Evolutionary conservation across 2,113 vertebrate genomes (phyloP).

Genomic region (Eurypyga helias): DNA sequence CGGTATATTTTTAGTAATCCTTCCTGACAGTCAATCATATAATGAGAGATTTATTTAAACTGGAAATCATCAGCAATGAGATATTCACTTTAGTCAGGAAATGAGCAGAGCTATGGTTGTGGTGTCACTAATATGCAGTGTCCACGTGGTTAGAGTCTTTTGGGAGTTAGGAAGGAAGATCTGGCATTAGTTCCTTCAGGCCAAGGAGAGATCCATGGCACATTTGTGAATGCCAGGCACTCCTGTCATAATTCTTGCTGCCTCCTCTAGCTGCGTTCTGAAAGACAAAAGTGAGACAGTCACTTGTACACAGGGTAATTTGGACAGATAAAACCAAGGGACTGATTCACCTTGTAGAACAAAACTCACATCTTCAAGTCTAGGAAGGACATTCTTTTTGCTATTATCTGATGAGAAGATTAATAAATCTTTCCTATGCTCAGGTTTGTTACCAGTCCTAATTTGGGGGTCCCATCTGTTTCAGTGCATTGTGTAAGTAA

Average conservation of each 20-base stretch:
- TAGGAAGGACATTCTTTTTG: not conserved
- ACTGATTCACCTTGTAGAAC: not conserved
- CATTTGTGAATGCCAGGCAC: not conserved
- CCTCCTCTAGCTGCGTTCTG: not conserved
- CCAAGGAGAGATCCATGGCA: accelerated
- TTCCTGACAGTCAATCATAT: constrained; percentile 27
- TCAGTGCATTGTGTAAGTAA: not conserved
- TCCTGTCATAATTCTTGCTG: not conserved
- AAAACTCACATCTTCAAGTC: not conserved
- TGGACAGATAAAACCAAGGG: not conserved
- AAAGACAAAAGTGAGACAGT: not conserved
- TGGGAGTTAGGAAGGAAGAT: not conserved
- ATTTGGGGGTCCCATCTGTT: not conserved
- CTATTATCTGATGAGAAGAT: not conserved
- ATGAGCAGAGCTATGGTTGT: not conserved
- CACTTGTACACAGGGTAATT: not conserved
- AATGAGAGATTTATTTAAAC: constrained; percentile 1
- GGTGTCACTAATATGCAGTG: accelerated
- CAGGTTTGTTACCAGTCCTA: not conserved
- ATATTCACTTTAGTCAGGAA: not conserved
- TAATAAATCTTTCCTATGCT: not conserved
- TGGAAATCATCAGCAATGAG: not conserved
- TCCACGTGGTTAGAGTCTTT: not conserved
- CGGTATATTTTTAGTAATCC: constrained; percentile 17
- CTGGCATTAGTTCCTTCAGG: not conserved